These are phyloP conservation scores for Pygoscelis adeliae DNA, from an alignment of 2,113 vertebrate genomes.

Conservation along the genomic window DNA sequence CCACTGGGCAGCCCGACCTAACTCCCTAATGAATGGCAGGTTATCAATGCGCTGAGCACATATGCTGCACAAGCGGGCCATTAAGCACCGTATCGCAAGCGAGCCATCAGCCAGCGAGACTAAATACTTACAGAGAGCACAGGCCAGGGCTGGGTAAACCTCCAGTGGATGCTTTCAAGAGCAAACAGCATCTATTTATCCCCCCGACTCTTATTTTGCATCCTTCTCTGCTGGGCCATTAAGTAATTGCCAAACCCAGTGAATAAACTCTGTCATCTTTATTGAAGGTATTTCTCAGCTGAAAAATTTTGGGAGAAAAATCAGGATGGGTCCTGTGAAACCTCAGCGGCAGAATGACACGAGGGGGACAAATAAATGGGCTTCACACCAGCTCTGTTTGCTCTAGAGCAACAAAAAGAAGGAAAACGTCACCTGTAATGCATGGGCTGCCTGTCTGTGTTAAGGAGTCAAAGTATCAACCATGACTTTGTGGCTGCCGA, in stretches of 20 bases:
- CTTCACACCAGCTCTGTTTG: not conserved
- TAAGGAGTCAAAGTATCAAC: not conserved
- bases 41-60: not conserved
- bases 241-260: not conserved
- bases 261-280: not conserved
- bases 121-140: not conserved
- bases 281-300: not conserved
- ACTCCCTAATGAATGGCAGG: not conserved
- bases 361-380: not conserved
- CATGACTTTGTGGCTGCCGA: fast-evolving
- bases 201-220: not conserved
- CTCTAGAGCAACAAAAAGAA: not conserved
- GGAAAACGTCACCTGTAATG: not conserved
- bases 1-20: not conserved
- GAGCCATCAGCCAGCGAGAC: not conserved
- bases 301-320: not conserved
- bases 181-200: not conserved
- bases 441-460: fast-evolving
- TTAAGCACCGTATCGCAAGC: not conserved
- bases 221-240: not conserved
- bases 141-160: not conserved
- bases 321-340: not conserved
- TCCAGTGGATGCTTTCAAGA: not conserved
- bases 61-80: not conserved
- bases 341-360: not conserved